Percentiles rank a stretch among this genome's conserved stretches.
Evolutionary conservation across 30 jellyfish, hydroid and myxozoan genomes (phyloP).

Genomic region (Aurelia aurita): DNA sequence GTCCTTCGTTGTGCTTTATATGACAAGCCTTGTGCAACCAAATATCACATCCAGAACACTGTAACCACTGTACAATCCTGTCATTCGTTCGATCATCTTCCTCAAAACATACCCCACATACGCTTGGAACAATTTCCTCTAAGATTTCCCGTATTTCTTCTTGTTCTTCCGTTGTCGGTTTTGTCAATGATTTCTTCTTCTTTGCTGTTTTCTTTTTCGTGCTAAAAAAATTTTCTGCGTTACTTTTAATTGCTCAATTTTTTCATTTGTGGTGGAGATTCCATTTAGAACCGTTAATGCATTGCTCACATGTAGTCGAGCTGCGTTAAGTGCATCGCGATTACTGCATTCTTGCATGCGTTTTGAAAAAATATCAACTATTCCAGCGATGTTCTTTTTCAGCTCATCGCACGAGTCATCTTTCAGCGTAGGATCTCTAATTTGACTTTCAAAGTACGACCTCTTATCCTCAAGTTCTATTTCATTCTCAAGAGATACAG

Average conservation of each 20-base stretch:
- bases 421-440: neutral
- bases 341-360: neutral
- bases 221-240: constrained; percentile 12
- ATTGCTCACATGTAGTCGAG: neutral
- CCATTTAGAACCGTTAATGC: constrained; percentile 14
- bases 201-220: constrained; percentile 17
- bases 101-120: neutral
- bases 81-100: constrained; percentile 1
- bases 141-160: neutral
- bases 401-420: neutral
- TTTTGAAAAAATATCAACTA: neutral
- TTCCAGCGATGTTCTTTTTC: neutral
- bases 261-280: neutral
- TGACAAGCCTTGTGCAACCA: constrained; percentile 5
- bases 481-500: too few relatives aligned
- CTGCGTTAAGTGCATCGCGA: neutral
- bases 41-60: neutral
- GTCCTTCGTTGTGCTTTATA: too few relatives aligned
- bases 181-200: constrained; percentile 10
- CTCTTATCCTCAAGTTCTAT: neutral
- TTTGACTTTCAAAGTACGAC: neutral
- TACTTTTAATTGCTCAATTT: neutral
- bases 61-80: neutral
- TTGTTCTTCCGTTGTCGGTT: constrained; percentile 12
- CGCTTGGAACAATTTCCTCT: neutral